Percentiles rank a stretch among this genome's conserved stretches.
Evolutionary conservation across 2,888 invertebrate genomes (phyloP).

Genomic region (Ochlodes sylvanus): DNA sequence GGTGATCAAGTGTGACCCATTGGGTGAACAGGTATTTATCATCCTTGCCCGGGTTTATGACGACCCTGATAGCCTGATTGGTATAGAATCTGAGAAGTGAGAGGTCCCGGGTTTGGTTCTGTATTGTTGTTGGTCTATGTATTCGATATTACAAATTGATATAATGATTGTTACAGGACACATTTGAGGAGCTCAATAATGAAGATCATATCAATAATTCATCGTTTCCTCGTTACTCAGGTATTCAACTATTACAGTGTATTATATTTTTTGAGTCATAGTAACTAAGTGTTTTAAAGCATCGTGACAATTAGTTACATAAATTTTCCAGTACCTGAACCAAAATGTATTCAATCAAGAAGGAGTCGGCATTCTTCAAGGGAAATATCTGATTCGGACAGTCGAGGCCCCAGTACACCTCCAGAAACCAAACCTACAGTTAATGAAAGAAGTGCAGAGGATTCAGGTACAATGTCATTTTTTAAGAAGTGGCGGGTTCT

Average conservation of each 20-base stretch:
- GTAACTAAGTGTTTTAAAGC: neutral
- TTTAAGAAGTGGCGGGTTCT: too few relatives aligned
- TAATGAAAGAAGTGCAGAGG: neutral
- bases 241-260: too few relatives aligned
- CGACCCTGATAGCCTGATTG: too few relatives aligned
- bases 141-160: neutral
- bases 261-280: too few relatives aligned
- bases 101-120: too few relatives aligned
- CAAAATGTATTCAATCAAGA: neutral
- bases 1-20: slow-evolving; percentile 60
- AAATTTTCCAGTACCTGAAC: neutral
- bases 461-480: neutral
- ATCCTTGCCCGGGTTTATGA: too few relatives aligned
- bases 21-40: slow-evolving; percentile 46
- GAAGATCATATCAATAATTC: neutral
- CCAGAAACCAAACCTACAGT: slow-evolving; percentile 3
- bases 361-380: slow-evolving; percentile 1
- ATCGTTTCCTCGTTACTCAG: neutral
- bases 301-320: neutral
- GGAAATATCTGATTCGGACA: neutral
- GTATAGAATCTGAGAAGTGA: too few relatives aligned
- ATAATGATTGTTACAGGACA: slow-evolving; percentile 12
- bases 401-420: neutral
- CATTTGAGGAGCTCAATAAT: slow-evolving; percentile 1
- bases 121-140: too few relatives aligned